Evolutionary conservation across 1,140 invertebrate species (phyloP).

Genomic region (Zelostemma sp.): DNA sequence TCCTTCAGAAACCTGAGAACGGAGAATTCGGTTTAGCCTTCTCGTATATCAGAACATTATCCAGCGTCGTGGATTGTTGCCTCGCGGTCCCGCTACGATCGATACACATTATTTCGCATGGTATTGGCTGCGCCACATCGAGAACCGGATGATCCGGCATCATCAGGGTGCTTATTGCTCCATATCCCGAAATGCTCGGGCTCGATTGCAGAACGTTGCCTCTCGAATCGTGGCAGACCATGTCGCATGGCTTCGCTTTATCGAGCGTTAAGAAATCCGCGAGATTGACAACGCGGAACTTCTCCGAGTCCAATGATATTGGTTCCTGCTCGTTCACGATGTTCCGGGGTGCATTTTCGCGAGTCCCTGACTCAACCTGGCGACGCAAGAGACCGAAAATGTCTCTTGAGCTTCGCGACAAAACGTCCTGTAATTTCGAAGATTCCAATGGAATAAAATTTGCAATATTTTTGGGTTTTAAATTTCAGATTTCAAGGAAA

Average conservation of each 20-base stretch:
- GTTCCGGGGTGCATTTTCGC: slow-evolving; percentile 40
- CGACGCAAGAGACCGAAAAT: too few relatives aligned
- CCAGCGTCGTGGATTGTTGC: slow-evolving; percentile 25
- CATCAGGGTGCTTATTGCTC: slow-evolving; percentile 27
- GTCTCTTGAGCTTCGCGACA: neutral
- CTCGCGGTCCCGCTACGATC: slow-evolving; percentile 18
- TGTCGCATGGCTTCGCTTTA: slow-evolving; percentile 44
- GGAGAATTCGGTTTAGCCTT: neutral
- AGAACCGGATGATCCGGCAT: slow-evolving; percentile 33
- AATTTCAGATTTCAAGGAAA: neutral
- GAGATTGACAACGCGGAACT: slow-evolving; percentile 41
- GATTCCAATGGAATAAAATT: too few relatives aligned
- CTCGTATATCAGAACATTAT: slow-evolving; percentile 18
- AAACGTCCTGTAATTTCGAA: slow-evolving; percentile 23
- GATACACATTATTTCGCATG: slow-evolving; percentile 33
- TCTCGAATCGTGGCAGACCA: slow-evolving; percentile 36
- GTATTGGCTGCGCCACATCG: slow-evolving; percentile 27
- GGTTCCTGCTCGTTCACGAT: slow-evolving; percentile 36
- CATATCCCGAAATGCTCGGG: slow-evolving; percentile 20
- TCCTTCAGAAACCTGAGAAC: neutral
- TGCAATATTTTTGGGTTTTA: neutral
- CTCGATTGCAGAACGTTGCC: slow-evolving; percentile 36
- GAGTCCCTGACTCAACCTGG: slow-evolving; percentile 41
- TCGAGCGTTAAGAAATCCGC: slow-evolving; percentile 32
- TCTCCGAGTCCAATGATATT: slow-evolving; percentile 46